These are phyloP conservation scores for Drosophila paramelanica DNA, from an alignment of 2,888 invertebrate genomes.

Conservation along the genomic window DNA sequence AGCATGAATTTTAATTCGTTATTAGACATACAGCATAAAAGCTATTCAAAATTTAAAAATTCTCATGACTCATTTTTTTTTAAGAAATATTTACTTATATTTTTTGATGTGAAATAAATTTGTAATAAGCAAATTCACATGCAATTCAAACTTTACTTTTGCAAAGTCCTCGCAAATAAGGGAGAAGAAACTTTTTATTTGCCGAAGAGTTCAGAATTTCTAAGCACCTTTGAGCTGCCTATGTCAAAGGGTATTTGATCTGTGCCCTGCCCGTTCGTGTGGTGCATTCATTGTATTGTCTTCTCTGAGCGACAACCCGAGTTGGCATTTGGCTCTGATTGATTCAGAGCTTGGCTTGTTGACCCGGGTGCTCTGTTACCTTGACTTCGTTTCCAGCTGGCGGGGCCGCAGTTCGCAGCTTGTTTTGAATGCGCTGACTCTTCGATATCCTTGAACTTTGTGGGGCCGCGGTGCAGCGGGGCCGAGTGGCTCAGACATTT, in stretches of 20 bases:
- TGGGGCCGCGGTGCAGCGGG: slow-evolving; percentile 1
- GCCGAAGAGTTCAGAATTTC: background rate
- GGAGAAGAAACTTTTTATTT: background rate
- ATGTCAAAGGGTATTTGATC: slow-evolving; percentile 24
- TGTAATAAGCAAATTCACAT: too few species aligned
- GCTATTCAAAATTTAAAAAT: too few species aligned
- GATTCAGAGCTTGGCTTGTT: slow-evolving; percentile 36
- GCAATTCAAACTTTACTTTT: background rate
- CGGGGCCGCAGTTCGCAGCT: slow-evolving; percentile 12
- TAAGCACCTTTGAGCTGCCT: background rate
- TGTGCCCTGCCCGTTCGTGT: slow-evolving; percentile 5
- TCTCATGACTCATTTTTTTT: too few species aligned
- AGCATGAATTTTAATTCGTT: too few species aligned
- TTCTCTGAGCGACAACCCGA: slow-evolving; percentile 11
- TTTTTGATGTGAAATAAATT: too few species aligned
- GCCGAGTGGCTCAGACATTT: slow-evolving; percentile 43
- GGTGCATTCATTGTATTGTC: slow-evolving; percentile 16
- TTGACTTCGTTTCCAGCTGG: slow-evolving; percentile 46
- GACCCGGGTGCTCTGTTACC: slow-evolving; percentile 44
- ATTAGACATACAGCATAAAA: too few species aligned
- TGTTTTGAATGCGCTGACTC: slow-evolving; percentile 44
- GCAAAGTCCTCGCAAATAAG: too few species aligned
- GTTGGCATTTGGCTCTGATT: slow-evolving; percentile 5
- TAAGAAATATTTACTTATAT: too few species aligned
- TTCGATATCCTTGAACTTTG: slow-evolving; percentile 66